Evolutionary conservation across 2,888 invertebrate species (phyloP), one percentile per base, ranked within the genome.

Genomic region (Drosophila leonis): DNA sequence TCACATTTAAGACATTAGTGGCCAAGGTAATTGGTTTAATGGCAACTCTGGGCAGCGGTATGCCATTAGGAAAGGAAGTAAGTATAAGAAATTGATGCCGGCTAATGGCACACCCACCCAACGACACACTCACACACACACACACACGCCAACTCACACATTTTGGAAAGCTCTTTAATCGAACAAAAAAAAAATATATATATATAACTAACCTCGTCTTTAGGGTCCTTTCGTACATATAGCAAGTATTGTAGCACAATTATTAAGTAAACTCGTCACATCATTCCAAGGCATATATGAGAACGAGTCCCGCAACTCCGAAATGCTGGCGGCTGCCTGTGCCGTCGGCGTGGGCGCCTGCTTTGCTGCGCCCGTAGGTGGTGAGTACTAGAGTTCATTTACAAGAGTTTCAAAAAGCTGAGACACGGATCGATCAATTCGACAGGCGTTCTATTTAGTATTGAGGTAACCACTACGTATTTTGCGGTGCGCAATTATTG

Each of bases 401-500:
- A 12, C 12, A 18, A 24, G 0, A 37, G 9, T 10, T 37, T 15
- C 3, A 37, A 24, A 6, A 20, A 33, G 15, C 37, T 51, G 18
- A 29, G 41, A 54, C 24, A 24, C 15, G 35, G 31, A 31, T 49
- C 12, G 31, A 49, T 49, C 31, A 1, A 27, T 29, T 56, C 54
- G 63, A 51, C 64, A 97, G 97, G 99, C 87, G 99, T 99, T 0
- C 94, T 99, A 63, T 99, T 99, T 94, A 99, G 99, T 86, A 99
- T 99, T 86, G 99, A 99, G 95, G 99, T 99, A 94, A 99, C 99
- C 27, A 98, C 99, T 0, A 98, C 98, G 1, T 99, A 99, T 93
- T 99, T 99, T 93, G 99, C 99, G 8, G 98, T 99, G 1, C 94
- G 99, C 64, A 99, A 99, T 92, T 99, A 99, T 91, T 99, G 99